These are phyloP conservation scores for Crenichthys baileyi DNA, from an alignment of 2,797 vertebrate genomes.

Conservation along the genomic window DNA sequence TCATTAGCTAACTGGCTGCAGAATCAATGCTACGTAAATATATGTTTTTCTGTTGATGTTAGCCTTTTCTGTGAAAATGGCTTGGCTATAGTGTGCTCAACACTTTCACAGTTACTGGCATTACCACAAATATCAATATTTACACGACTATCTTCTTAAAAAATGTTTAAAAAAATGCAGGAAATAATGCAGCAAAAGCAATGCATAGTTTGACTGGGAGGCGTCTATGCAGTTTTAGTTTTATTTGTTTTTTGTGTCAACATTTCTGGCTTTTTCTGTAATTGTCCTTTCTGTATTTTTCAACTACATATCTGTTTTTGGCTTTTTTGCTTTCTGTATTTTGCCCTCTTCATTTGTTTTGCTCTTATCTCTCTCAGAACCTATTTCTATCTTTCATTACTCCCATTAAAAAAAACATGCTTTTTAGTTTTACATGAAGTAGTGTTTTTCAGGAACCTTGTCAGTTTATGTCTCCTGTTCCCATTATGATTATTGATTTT, in stretches of 20 bases:
- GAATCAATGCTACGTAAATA: not conserved
- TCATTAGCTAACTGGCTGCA: not conserved
- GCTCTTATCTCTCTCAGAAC: too few relatives aligned
- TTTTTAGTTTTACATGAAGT: not conserved
- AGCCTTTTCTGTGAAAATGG: not conserved
- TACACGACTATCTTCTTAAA: not conserved
- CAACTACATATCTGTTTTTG: not conserved
- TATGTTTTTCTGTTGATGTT: not conserved
- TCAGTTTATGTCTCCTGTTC: not conserved
- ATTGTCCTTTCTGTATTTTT: not conserved
- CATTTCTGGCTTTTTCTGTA: too few relatives aligned
- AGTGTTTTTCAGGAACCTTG: not conserved
- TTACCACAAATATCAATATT: not conserved
- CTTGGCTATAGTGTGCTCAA: not conserved
- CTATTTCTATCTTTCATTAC: too few relatives aligned
- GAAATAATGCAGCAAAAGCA: not conserved
- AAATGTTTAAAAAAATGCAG: not conserved
- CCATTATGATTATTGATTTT: not conserved
- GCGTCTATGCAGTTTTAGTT: not conserved
- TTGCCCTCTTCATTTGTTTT: not conserved
- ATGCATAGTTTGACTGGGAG: not conserved
- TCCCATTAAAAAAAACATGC: too few relatives aligned
- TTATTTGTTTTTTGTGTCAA: not conserved
- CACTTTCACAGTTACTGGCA: not conserved
- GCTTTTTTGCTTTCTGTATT: not conserved